These are phyloP conservation scores for Sphenodon punctatus DNA, from an alignment of 2,797 vertebrate genomes.

Conservation along the genomic window DNA sequence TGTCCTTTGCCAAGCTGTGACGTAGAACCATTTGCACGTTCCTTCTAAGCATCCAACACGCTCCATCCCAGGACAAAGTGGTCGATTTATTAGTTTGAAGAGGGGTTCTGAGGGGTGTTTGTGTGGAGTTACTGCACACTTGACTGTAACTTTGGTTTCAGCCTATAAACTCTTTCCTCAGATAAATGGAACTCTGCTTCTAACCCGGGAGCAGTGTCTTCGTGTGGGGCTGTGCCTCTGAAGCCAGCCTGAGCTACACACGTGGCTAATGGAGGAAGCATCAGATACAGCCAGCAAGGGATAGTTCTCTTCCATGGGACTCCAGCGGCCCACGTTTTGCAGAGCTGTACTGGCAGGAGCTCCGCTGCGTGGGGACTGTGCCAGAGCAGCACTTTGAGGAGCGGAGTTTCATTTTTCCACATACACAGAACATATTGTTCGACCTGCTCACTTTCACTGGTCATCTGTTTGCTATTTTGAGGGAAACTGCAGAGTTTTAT, in stretches of 20 bases:
- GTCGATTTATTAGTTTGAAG: conserved; percentile 45
- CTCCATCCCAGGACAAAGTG: conserved; percentile 36
- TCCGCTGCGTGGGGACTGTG: too few species aligned
- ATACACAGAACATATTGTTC: neutral
- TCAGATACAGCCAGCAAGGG: neutral
- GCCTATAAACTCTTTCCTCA: neutral
- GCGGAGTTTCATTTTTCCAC: too few species aligned
- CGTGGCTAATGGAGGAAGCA: neutral
- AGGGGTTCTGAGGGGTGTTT: neutral
- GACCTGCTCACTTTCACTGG: neutral
- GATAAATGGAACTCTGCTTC: neutral
- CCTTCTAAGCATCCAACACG: neutral
- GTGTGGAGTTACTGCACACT: neutral
- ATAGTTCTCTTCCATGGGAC: neutral
- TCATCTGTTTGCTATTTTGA: too few species aligned
- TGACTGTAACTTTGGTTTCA: neutral
- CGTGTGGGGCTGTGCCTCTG: neutral
- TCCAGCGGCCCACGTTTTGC: too few species aligned
- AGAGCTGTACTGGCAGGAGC: too few species aligned
- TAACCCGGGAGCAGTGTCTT: neutral
- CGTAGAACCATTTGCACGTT: conserved; percentile 41
- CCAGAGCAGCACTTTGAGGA: too few species aligned
- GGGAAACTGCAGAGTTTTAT: too few species aligned
- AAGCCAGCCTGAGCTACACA: neutral
- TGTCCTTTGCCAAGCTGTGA: conserved; percentile 74